Percentiles rank a stretch among this genome's conserved stretches.
phyloP scores from a whole-genome alignment of 2,113 vertebrate species.

The Oreotrochilus melanogaster region DNA sequence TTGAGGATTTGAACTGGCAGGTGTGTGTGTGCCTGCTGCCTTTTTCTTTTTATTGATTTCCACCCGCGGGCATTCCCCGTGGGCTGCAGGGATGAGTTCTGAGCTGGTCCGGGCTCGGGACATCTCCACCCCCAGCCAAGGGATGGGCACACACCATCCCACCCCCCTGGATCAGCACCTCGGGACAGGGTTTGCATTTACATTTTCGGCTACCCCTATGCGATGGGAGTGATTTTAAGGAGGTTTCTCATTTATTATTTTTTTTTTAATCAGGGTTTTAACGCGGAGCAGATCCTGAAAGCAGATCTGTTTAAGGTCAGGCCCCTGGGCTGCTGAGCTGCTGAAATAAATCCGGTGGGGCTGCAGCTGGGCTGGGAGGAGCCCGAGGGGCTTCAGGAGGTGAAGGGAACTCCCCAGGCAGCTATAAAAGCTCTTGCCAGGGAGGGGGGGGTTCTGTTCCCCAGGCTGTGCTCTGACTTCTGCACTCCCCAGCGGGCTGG shows the following conservation, averaged over 20 bases:
- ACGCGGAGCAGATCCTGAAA: not conserved
- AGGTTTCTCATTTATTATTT: not conserved
- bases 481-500: not conserved
- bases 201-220: too few relatives aligned
- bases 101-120: rapidly evolving
- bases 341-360: not conserved
- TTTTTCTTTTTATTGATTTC: too few relatives aligned
- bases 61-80: rapidly evolving
- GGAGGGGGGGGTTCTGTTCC: rapidly evolving
- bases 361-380: not conserved
- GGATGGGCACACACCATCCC: too few relatives aligned
- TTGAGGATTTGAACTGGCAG: too few relatives aligned
- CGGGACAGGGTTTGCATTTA: too few relatives aligned
- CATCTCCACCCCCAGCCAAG: too few relatives aligned
- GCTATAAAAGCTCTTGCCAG: not conserved
- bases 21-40: rapidly evolving
- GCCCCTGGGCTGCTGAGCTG: not conserved
- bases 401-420: not conserved
- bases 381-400: not conserved
- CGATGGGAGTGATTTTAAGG: not conserved
- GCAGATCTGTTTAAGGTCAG: not conserved
- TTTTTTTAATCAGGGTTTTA: not conserved
- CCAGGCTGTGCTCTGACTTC: rapidly evolving
- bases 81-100: not conserved
- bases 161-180: rapidly evolving